These are phyloP conservation scores for Elaeidobius kamerunicus DNA, from an alignment of 2,888 invertebrate species.

Conservation along the genomic window DNA sequence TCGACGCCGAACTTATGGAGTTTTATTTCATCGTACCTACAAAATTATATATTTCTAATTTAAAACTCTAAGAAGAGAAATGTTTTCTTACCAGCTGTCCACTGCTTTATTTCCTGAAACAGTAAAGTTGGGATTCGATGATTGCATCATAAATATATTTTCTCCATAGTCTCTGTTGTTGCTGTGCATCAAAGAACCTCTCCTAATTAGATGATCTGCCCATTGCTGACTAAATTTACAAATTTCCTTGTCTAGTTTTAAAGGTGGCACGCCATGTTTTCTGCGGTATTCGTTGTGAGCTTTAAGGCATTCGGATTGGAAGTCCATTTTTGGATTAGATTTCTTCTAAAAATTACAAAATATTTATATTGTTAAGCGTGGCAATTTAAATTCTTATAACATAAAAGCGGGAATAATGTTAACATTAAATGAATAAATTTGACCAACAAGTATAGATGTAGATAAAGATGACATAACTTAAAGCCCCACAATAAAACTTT, in stretches of 20 bases:
- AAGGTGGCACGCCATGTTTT: constrained; percentile 56
- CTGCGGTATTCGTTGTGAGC: constrained; percentile 59
- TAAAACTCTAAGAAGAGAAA: not conserved
- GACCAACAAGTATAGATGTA: no score
- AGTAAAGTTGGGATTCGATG: constrained; percentile 62
- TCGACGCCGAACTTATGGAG: constrained; percentile 66
- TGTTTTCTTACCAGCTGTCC: constrained; percentile 58
- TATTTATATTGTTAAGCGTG: no score
- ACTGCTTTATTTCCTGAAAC: constrained; percentile 67
- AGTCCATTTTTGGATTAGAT: constrained; percentile 40
- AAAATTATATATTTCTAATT: not conserved
- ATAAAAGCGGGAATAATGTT: no score
- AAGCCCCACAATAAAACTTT: no score
- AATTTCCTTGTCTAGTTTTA: constrained; percentile 56
- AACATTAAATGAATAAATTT: no score
- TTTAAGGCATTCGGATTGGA: constrained; percentile 52
- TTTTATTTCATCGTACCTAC: constrained; percentile 65
- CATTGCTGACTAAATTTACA: constrained; percentile 54
- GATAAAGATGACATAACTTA: no score
- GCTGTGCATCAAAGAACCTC: constrained; percentile 56
- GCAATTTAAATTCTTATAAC: no score
- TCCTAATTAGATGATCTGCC: constrained; percentile 54
- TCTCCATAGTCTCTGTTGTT: constrained; percentile 59
- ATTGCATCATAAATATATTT: constrained; percentile 69
- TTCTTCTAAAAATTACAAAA: constrained; percentile 35